phyloP scores from a whole-genome alignment of 2,113 vertebrate genomes.

The Triplophysa dalaica region DNA sequence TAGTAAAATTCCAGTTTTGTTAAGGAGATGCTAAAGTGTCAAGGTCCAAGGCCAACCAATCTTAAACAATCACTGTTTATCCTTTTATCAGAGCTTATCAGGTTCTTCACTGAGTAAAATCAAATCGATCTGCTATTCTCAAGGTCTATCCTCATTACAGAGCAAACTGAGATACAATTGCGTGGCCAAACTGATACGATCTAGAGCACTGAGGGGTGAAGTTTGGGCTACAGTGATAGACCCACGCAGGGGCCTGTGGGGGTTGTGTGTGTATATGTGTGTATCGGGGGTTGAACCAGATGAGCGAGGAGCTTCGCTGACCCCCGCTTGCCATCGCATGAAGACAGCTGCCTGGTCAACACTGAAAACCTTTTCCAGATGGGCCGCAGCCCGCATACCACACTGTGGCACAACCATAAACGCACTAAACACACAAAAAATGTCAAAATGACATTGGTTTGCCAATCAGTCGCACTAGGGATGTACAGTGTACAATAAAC shows the following conservation, averaged over 20 bases:
- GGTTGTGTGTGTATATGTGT: neutral
- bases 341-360: slow-evolving; percentile 64
- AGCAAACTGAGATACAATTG: slow-evolving; percentile 14
- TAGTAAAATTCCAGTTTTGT: slow-evolving; percentile 14
- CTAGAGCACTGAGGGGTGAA: slow-evolving; percentile 50
- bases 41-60: slow-evolving; percentile 19
- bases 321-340: slow-evolving; percentile 68
- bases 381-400: slow-evolving; percentile 58
- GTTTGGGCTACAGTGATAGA: slow-evolving; percentile 52
- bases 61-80: neutral
- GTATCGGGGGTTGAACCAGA: slow-evolving; percentile 44
- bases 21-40: slow-evolving; percentile 12
- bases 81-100: neutral
- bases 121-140: neutral
- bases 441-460: neutral
- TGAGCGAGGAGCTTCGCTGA: slow-evolving; percentile 61
- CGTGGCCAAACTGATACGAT: slow-evolving; percentile 46
- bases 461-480: too few species aligned
- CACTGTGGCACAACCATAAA: slow-evolving; percentile 48
- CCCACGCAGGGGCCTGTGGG: neutral
- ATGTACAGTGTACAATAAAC: too few species aligned
- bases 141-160: neutral
- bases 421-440: slow-evolving; percentile 34
- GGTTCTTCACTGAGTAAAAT: neutral
- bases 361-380: slow-evolving; percentile 67